Evolutionary conservation across 35 echinoderm and acorn worm species (phyloP).

Genomic region (Holothuria glaberrima): DNA sequence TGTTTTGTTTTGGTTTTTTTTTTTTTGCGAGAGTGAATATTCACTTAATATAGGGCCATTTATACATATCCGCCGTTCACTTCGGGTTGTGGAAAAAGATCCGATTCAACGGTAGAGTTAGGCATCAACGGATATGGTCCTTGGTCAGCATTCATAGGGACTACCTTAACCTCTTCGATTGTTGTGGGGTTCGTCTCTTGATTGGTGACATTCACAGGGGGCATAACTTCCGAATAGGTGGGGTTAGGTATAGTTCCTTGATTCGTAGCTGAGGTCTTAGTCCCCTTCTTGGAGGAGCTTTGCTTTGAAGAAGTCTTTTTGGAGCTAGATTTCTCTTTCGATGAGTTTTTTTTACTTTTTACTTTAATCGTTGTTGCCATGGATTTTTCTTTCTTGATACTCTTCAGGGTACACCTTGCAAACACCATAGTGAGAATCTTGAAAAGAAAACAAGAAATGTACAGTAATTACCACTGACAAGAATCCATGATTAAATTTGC

Average conservation of each 20-base stretch:
- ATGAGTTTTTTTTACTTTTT: neutral
- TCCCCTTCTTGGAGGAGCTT: neutral
- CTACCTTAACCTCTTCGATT: neutral
- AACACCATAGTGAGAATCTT: slow-evolving; percentile 24
- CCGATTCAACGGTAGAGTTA: too few relatives aligned
- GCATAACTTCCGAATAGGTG: neutral
- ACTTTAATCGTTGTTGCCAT: slow-evolving; percentile 2
- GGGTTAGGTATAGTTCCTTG: neutral
- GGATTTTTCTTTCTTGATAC: neutral
- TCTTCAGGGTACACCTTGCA: neutral
- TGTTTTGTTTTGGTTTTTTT: too few relatives aligned
- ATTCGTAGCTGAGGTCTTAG: neutral
- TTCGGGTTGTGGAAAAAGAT: too few relatives aligned
- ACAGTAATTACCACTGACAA: too few relatives aligned
- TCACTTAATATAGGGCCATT: too few relatives aligned
- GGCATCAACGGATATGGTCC: neutral
- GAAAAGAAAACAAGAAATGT: neutral
- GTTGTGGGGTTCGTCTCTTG: neutral
- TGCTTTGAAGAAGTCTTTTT: too few relatives aligned
- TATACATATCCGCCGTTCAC: too few relatives aligned
- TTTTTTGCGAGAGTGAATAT: too few relatives aligned
- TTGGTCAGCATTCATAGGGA: neutral
- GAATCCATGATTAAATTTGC: too few relatives aligned
- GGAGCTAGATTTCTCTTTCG: too few relatives aligned
- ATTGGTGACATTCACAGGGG: neutral